Conservation (phyloP, 2,797 vertebrate genomes). For the Coccyzus lansbergi region DNA sequence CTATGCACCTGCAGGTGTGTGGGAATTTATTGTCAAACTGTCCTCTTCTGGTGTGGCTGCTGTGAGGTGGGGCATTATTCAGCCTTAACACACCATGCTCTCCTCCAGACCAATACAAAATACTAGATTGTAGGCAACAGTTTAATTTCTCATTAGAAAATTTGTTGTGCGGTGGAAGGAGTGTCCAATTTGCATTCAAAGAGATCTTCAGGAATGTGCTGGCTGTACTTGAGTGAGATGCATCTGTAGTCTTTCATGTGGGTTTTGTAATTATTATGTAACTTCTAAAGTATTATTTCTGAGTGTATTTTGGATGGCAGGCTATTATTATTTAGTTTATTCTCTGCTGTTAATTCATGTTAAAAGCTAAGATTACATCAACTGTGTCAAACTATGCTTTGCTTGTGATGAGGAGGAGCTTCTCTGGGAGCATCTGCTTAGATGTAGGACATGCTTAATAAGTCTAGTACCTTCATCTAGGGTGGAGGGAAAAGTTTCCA, state of each 20-base stretch:
- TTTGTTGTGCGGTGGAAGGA: background rate
- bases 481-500: background rate
- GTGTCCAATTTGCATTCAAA: background rate
- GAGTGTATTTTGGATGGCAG: background rate
- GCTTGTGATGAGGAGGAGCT: background rate
- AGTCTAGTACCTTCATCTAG: background rate
- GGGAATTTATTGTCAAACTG: conserved; percentile 4
- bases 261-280: background rate
- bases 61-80: conserved; percentile 6
- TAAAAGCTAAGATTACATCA: background rate
- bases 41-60: background rate
- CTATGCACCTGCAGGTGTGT: conserved; percentile 32
- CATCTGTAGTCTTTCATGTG: background rate
- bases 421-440: conserved; percentile 11
- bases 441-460: background rate
- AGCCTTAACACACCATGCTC: background rate
- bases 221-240: background rate
- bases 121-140: background rate
- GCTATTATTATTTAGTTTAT: background rate
- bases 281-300: background rate
- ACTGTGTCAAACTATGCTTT: background rate
- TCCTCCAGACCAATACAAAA: background rate
- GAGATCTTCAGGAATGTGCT: background rate
- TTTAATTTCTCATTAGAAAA: conserved; percentile 7
- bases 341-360: background rate